These are phyloP conservation scores for Odontesthes bonariensis DNA, from an alignment of 2,113 vertebrate species.

Conservation along the genomic window DNA sequence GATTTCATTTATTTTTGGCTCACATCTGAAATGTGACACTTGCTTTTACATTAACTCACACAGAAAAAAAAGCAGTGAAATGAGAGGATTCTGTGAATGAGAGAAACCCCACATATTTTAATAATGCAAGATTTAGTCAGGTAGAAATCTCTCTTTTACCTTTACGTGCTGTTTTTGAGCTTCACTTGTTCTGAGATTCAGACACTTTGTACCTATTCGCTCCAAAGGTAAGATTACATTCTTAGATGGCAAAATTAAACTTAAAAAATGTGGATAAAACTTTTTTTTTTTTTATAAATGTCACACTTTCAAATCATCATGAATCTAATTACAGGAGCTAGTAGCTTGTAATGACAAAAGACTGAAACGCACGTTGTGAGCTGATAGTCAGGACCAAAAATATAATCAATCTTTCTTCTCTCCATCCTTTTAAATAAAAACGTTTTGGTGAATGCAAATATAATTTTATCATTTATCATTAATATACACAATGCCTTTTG, in stretches of 20 bases:
- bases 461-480: not conserved
- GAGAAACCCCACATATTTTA: not conserved
- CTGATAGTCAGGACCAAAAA: not conserved
- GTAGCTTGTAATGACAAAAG: no score
- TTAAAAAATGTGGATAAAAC: no score
- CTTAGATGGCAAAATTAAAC: no score
- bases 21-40: not conserved
- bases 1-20: not conserved
- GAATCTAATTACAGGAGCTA: no score
- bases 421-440: not conserved
- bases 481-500: not conserved
- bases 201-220: not conserved
- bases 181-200: not conserved
- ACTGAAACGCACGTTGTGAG: no score
- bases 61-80: not conserved
- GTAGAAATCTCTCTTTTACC: not conserved
- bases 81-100: not conserved
- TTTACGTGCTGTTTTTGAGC: no score
- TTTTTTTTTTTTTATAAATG: no score
- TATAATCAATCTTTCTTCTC: not conserved
- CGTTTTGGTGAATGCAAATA: not conserved
- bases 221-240: not conserved
- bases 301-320: no score
- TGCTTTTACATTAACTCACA: not conserved
- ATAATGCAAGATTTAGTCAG: not conserved